Evolutionary conservation across 1,140 invertebrate species (phyloP).

Genomic region (Eciton burchellii): DNA sequence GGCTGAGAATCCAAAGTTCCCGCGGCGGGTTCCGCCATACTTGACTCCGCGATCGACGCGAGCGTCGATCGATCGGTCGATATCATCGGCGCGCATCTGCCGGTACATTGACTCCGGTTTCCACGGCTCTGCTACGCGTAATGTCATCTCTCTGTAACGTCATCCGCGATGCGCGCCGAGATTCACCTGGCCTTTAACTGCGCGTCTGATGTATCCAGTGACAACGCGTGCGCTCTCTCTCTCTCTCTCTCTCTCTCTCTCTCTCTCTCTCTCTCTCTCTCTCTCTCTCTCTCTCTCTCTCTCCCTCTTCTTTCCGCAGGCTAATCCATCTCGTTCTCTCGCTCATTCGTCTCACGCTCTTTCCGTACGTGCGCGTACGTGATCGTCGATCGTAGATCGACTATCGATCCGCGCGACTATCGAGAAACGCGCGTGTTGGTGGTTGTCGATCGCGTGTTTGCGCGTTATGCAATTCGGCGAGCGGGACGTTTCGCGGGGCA

Average conservation of each 20-base stretch:
- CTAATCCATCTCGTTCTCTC: conserved; percentile 21
- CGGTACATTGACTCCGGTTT: conserved; percentile 68
- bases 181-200: conserved; percentile 74
- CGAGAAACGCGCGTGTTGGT: conserved; percentile 25
- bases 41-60: conserved; percentile 29
- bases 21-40: background rate
- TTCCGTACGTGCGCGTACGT: conserved; percentile 42
- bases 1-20: too few relatives aligned
- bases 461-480: background rate
- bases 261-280: conserved; percentile 9
- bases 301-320: background rate
- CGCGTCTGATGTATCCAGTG: conserved; percentile 66
- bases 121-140: conserved; percentile 68
- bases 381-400: conserved; percentile 47
- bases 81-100: conserved; percentile 17
- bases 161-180: conserved; percentile 61
- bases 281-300: conserved; percentile 46
- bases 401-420: conserved; percentile 45
- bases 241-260: conserved; percentile 22
- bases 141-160: conserved; percentile 76
- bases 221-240: conserved; percentile 67
- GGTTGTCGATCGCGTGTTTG: too few relatives aligned
- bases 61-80: conserved; percentile 63
- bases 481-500: conserved; percentile 4
- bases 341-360: conserved; percentile 39